These are phyloP conservation scores for Scolopax rusticola DNA, from an alignment of 2,797 vertebrate species.

Conservation along the genomic window DNA sequence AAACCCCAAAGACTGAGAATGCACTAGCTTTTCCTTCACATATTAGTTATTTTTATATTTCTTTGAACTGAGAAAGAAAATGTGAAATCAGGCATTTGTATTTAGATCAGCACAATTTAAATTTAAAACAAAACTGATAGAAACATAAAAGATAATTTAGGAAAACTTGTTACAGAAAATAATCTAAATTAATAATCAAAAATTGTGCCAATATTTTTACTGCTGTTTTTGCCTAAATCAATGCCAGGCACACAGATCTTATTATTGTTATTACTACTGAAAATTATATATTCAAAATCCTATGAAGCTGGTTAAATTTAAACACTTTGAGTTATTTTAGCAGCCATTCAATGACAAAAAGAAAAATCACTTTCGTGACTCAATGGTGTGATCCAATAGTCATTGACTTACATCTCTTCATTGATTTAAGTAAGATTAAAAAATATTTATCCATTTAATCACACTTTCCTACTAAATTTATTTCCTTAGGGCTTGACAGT, in stretches of 20 bases:
- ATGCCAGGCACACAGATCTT: background rate
- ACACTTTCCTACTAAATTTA: background rate
- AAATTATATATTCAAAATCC: background rate
- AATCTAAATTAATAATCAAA: constrained; percentile 19
- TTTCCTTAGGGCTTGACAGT: background rate
- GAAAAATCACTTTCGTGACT: background rate
- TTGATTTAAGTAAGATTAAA: background rate
- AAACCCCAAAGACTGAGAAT: background rate
- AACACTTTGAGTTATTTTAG: background rate
- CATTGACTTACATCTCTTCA: background rate
- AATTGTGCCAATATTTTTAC: background rate
- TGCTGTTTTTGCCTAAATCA: background rate
- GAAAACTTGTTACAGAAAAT: constrained; percentile 4
- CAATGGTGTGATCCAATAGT: background rate
- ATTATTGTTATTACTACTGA: background rate
- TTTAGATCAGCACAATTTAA: background rate
- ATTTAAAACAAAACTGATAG: background rate
- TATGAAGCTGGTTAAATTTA: background rate
- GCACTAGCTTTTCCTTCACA: background rate
- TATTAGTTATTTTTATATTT: background rate
- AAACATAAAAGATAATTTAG: background rate
- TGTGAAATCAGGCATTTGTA: background rate
- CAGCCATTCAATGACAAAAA: background rate
- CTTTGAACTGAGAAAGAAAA: background rate
- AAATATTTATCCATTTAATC: background rate